Base-by-base conservation (phyloP, 2,113 vertebrate species). In the Leptobrachium leishanense region DNA sequence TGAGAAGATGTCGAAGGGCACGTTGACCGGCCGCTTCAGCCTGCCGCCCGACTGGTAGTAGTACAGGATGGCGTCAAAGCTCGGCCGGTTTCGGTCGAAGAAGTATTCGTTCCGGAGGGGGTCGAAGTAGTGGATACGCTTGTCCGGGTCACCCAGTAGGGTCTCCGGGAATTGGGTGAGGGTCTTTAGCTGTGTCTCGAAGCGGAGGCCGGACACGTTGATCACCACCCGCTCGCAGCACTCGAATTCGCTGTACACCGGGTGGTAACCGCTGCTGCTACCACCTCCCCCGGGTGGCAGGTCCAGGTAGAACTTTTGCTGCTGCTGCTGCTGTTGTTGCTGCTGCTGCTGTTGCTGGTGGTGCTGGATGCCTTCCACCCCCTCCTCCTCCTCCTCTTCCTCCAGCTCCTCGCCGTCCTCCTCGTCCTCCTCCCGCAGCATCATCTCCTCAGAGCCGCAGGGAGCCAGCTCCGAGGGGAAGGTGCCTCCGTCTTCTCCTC, bases 51-150 rank as follows among this genome's bases (percentile, higher is more conserved):
- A 98, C 86, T 99, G 97, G 84, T 99, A 99, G 77, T 95, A 99
- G 87, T 99, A 99, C 0, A 99, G 92, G 86, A 99, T 98, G 81
- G 97, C 96, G 79, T 98, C 97, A 64, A 99, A 99, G 86, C 97
- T 98, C 43, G 97, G 97, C 5, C 98, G 89, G 87, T 99, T 99
- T 80, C 98, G 87, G 76, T 99, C 97, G 71, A 99, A 99, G 85
- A 99, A 99, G 88, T 99, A 99, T 82, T 99, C 98, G 2, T 99
- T 99, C 81, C 98, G 91, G 83, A 99, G 91, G 72, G 98, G 98
- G 86, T 99, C 98, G 68, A 99, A 99, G 90, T 98, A 98, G 67
- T 95, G 92, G 84, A 95, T 97, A 62, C 98, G 88, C 84, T 96
- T 97, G 10, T 94, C 94, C 0, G 97, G 95, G 79, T 99, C 97